phyloP scores from a whole-genome alignment of 53 echinoderm and acorn worm species.

The Crossaster papposus region DNA sequence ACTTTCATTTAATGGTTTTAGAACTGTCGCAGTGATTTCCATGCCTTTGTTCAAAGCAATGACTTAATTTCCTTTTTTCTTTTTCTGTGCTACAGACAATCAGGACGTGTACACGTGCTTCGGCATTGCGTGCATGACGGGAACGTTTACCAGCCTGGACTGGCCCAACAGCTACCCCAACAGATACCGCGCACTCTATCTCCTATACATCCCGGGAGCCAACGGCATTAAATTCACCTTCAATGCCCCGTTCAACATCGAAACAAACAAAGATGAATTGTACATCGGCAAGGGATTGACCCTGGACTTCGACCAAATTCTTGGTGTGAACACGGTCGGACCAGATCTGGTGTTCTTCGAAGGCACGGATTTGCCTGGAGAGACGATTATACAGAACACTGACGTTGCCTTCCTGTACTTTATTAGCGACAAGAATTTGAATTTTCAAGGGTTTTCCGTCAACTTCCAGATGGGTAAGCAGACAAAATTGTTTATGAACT shows the following conservation, averaged over 20 bases:
- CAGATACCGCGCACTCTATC: conserved; percentile 74
- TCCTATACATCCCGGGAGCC: conserved; percentile 82
- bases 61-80: not conserved
- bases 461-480: conserved; percentile 35
- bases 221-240: conserved; percentile 77
- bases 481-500: not conserved
- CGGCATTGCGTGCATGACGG: conserved; percentile 61
- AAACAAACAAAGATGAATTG: conserved; percentile 86
- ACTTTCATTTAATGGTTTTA: too few species aligned
- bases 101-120: conserved; percentile 82
- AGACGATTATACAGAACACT: conserved; percentile 44
- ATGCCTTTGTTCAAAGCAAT: not conserved
- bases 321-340: conserved; percentile 23
- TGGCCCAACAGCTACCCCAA: conserved; percentile 71
- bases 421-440: conserved; percentile 85
- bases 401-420: conserved; percentile 84
- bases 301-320: conserved; percentile 19
- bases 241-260: conserved; percentile 68
- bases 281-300: conserved; percentile 77
- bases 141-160: conserved; percentile 64
- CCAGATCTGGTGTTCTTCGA: conserved; percentile 76
- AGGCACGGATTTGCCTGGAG: conserved; percentile 15
- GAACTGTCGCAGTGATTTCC: too few species aligned
- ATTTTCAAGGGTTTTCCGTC: conserved; percentile 63
- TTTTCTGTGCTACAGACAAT: conserved; percentile 40